Conservation (phyloP, 2,888 invertebrate species). For the Scaeva pyrastri region DNA sequence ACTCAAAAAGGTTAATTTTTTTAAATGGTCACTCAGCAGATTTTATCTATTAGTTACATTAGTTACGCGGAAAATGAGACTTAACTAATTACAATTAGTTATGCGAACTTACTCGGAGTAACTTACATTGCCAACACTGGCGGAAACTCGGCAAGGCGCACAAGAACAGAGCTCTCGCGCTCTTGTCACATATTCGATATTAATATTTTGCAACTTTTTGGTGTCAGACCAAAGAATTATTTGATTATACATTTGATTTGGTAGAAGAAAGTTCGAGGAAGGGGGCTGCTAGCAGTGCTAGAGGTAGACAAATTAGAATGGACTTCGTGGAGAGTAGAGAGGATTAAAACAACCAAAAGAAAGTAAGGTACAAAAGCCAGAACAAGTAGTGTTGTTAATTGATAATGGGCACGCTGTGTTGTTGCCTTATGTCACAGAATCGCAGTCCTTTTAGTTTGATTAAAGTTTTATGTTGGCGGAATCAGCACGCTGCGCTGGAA, state of each 20-base stretch:
- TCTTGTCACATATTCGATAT: conserved; percentile 42
- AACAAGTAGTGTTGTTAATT: conserved; percentile 49
- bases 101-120: too few species aligned
- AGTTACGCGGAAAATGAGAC: too few species aligned
- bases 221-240: conserved; percentile 7
- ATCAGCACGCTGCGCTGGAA: not conserved
- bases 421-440: not conserved
- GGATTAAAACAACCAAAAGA: not conserved
- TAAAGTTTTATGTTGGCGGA: not conserved
- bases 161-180: not conserved
- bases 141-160: not conserved
- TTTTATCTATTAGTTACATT: too few species aligned
- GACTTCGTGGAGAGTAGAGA: not conserved
- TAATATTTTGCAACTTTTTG: conserved; percentile 36
- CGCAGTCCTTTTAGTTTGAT: not conserved
- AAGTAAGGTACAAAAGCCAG: conserved; percentile 19
- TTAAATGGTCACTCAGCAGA: too few species aligned
- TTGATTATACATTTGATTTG: not conserved
- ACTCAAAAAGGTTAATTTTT: too few species aligned
- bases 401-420: not conserved
- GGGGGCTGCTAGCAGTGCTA: not conserved
- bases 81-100: too few species aligned
- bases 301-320: not conserved
- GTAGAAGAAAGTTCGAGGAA: not conserved
- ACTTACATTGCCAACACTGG: too few species aligned